These are phyloP conservation scores for Danionella dracula DNA, from an alignment of 2,797 vertebrate species.

Conservation along the genomic window DNA sequence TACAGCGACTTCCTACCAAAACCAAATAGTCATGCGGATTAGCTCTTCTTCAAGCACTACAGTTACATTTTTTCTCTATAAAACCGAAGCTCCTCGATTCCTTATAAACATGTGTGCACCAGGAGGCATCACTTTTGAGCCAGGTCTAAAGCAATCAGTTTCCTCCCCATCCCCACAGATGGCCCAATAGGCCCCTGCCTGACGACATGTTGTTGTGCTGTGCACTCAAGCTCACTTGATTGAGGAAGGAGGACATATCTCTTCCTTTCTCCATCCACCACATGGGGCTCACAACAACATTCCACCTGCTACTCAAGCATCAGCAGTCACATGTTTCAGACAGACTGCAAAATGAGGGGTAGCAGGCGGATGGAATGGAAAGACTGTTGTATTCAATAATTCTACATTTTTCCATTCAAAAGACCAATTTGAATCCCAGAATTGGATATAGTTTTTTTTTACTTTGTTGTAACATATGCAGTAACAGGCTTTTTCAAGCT, in stretches of 20 bases:
- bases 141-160: constrained; percentile 23
- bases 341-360: constrained; percentile 26
- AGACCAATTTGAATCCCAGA: constrained; percentile 28
- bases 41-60: neutral
- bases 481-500: constrained; percentile 38
- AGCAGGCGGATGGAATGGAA: constrained; percentile 12
- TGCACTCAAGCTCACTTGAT: constrained; percentile 67
- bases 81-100: neutral
- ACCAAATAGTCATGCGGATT: constrained; percentile 28
- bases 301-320: constrained; percentile 60
- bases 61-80: neutral
- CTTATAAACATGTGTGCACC: constrained; percentile 25
- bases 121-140: constrained; percentile 11
- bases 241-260: constrained; percentile 54
- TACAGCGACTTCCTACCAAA: neutral
- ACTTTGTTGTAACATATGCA: constrained; percentile 41
- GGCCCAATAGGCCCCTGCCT: constrained; percentile 64
- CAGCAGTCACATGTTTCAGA: constrained; percentile 41
- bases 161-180: constrained; percentile 59
- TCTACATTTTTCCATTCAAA: constrained; percentile 18
- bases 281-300: constrained; percentile 63
- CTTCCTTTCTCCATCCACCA: constrained; percentile 54
- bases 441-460: constrained; percentile 7
- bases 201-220: constrained; percentile 64
- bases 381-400: constrained; percentile 49